Conservation (phyloP, 2,797 vertebrate species). For the Heterohyrax brucei region DNA sequence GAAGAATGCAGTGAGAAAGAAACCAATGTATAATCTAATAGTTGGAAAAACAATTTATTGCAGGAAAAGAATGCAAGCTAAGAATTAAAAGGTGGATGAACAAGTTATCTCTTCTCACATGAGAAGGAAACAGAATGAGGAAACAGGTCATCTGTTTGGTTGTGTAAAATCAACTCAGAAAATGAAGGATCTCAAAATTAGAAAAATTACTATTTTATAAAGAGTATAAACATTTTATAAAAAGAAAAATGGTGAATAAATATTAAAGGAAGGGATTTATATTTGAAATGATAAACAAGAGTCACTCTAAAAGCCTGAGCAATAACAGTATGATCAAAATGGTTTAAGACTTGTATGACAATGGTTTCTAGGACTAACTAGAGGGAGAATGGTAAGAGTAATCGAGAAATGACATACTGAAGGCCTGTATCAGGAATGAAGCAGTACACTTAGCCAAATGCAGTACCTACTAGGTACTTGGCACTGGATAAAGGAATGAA, state of each 20-base stretch:
- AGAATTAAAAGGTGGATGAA: neutral
- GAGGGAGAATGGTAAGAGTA: neutral
- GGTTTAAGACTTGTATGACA: neutral
- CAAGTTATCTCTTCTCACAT: neutral
- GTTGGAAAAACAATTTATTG: neutral
- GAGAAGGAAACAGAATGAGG: neutral
- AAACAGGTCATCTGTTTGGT: neutral
- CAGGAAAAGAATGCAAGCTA: neutral
- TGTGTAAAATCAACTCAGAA: neutral
- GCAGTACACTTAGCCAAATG: neutral
- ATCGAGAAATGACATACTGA: conserved; percentile 17
- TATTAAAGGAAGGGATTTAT: neutral
- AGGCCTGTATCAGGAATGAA: neutral
- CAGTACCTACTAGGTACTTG: neutral
- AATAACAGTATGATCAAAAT: neutral
- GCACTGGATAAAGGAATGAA: neutral
- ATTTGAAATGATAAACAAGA: neutral
- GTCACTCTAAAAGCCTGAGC: neutral
- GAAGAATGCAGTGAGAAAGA: neutral
- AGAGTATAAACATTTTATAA: neutral
- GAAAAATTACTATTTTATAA: conserved; percentile 27
- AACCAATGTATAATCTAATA: neutral
- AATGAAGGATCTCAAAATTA: neutral
- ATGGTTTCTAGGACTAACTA: neutral
- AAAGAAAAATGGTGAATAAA: neutral